Base-by-base conservation (phyloP, 2,888 invertebrate species). In the Eristalis arbustorum region DNA sequence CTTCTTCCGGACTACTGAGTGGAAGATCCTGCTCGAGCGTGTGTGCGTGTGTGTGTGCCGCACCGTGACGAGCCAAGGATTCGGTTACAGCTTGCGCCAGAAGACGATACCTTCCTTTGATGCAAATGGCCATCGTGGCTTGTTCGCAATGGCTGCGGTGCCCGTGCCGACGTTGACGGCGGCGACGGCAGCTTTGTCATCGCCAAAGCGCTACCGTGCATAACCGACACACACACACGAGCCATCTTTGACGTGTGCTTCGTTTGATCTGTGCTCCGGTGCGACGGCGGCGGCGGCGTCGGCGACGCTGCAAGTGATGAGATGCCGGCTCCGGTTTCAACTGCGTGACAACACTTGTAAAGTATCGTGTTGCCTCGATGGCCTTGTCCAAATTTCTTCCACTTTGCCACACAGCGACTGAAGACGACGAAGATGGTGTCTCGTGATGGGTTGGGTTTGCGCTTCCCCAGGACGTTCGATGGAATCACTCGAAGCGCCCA, bases 1-100 rank as follows among this genome's bases (percentile, higher is more conserved):
- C 68, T 69, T 64, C 69, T 85, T 85, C 73, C 77, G 81, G 76
- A 68, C 82, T 85, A 82, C 77, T 82, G 82, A 81, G 85, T 74
- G 74, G 85, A 85, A 82, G 82, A 85, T 85, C 85, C 69, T 85
- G 77, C 73, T 73, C 77, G 68, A 22, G 42, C 72, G 72, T 74
- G 68, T 71, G 75, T 73, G 66, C 62, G 66, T 74, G 28, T 79
- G 69, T 79, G 79, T 80, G 80, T 67, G 72, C 84, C 80, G 75
- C 84, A 84, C 76, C 84, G 72, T 84, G 80, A 84, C 75, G 80
- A 8, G 31, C 49, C 57, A 84, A 80, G 72, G 80, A 84, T 84
- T 84, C 84, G 76, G 76, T 80, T 84, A 84, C 83, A 69, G 31
- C 61, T 42, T 66, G 61, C 31, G 76, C 25, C 61, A 68, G 34